These are phyloP conservation scores for Ceratotherium simum DNA, from an alignment of 2,113 vertebrate genomes.

Conservation along the genomic window DNA sequence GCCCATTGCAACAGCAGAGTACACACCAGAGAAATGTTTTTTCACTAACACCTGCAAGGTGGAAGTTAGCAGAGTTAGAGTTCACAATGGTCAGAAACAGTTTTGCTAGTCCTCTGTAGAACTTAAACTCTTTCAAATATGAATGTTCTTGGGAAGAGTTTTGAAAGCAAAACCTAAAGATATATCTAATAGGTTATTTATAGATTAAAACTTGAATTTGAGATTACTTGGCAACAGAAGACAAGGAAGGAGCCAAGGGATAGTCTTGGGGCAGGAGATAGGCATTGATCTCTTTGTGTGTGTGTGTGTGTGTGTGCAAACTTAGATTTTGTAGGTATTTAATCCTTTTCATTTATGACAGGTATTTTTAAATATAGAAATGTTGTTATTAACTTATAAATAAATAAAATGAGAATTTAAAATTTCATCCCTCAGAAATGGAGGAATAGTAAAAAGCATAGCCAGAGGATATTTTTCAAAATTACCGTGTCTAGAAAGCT, in stretches of 20 bases:
- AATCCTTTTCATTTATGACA: conserved; percentile 24
- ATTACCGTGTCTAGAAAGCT: conserved; percentile 30
- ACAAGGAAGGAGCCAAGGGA: not conserved
- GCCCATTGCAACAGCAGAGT: not conserved
- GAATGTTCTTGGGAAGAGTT: not conserved
- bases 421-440: conserved; percentile 31
- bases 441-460: not conserved
- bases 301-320: not conserved
- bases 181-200: not conserved
- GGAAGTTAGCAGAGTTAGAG: not conserved
- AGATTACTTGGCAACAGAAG: conserved; percentile 34
- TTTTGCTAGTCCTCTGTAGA: not conserved
- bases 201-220: conserved; percentile 10
- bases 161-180: conserved; percentile 32
- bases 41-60: not conserved
- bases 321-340: not conserved
- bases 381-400: conserved; percentile 39
- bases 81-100: not conserved
- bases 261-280: not conserved
- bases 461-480: conserved; percentile 22
- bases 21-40: not conserved
- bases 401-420: conserved; percentile 27
- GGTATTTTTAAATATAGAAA: conserved; percentile 32
- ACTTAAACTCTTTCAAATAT: not conserved
- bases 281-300: not conserved